Conservation (phyloP, 2,113 vertebrate species). For the Tonatia bakeri region DNA sequence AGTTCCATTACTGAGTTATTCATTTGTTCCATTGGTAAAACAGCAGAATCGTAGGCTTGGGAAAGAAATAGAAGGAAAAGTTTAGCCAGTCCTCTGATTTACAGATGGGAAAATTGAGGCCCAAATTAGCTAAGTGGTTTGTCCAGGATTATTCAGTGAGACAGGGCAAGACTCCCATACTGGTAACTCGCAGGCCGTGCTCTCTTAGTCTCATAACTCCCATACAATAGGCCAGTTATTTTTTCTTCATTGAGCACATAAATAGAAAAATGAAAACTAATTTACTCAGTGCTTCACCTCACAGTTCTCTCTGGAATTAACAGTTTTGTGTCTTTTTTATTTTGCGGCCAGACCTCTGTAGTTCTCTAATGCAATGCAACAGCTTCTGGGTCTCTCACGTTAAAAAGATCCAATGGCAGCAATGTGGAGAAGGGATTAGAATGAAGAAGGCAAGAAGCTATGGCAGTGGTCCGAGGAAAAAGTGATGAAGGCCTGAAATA, state of each 20-base stretch:
- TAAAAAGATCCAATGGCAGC: background rate
- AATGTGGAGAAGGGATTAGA: background rate
- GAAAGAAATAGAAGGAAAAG: background rate
- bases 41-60: constrained; percentile 23
- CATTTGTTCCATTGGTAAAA: constrained; percentile 20
- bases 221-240: background rate
- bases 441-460: background rate
- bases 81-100: background rate
- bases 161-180: background rate
- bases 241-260: background rate
- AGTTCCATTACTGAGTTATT: background rate
- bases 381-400: background rate
- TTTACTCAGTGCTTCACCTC: background rate
- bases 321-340: background rate
- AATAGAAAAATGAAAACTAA: background rate
- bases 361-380: background rate
- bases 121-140: background rate
- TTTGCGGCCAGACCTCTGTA: background rate
- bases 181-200: background rate
- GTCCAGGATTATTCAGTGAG: background rate
- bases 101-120: background rate
- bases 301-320: background rate
- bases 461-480: background rate
- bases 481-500: background rate
- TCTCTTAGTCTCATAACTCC: background rate